Conservation (phyloP, 2,888 invertebrate species). For the Eristalis pertinax region DNA sequence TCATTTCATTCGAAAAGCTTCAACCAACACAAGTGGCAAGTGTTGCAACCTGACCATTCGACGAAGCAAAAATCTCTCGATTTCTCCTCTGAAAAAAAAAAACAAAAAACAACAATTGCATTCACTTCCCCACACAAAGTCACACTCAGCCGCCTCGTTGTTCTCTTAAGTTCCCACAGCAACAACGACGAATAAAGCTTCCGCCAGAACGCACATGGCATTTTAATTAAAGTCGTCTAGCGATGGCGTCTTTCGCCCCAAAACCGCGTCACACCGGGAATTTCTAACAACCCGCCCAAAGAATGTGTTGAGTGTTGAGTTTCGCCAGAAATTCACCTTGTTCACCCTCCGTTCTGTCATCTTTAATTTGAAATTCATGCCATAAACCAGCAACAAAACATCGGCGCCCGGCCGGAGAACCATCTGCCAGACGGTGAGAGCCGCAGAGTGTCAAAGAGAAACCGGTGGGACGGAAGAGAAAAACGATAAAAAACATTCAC, state of each 20-base stretch:
- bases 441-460: constrained; percentile 57
- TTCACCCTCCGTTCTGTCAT: constrained; percentile 15
- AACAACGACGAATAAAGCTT: constrained; percentile 41
- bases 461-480: constrained; percentile 37
- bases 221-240: neutral
- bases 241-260: neutral
- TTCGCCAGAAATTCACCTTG: constrained; percentile 37
- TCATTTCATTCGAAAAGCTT: neutral
- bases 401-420: neutral
- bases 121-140: constrained; percentile 1
- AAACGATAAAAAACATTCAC: constrained; percentile 25
- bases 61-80: neutral
- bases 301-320: constrained; percentile 24
- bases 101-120: constrained; percentile 5
- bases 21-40: neutral
- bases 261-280: constrained; percentile 45
- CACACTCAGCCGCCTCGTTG: neutral
- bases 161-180: constrained; percentile 16
- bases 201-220: constrained; percentile 54
- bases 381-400: neutral
- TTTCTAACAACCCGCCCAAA: constrained; percentile 26
- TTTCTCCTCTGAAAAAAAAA: constrained; percentile 30
- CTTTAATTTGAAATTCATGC: neutral
- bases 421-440: constrained; percentile 24
- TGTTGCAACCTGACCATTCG: neutral